Evolutionary conservation across 2,113 vertebrate genomes (phyloP), one percentile per base, ranked within the genome.

Genomic region (Eidolon helvum): DNA sequence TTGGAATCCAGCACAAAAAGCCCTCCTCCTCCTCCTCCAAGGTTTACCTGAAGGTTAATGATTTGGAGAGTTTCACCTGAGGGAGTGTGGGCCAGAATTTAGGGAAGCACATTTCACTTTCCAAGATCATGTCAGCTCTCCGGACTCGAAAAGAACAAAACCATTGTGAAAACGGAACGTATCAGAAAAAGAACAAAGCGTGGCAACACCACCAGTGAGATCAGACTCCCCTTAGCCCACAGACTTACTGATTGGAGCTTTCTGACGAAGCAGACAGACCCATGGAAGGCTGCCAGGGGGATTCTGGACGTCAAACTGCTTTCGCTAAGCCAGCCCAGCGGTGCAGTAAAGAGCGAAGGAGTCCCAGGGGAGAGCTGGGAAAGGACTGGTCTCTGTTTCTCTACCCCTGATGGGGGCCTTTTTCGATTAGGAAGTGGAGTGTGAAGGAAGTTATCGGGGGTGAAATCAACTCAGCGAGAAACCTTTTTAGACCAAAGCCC

Each of bases 361-460:
- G 98, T 97, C 92, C 97, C 91, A 40, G 84, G 97, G 94, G 95
- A 96, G 84, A 84, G 82, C 79, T 97, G 88, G 96, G 97, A 98
- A 97, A 89, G 96, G 97, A 88, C 75, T 40, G 16, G 35, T n/a
- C 53, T 55, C 96, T 95, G 86, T 78, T 98, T 84, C 88, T 96
- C 90, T 96, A 66, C 77, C 92, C 96, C 94, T 66, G 66, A 97
- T 88, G 87, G 55, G 96, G 97, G 97, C 90, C 92, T 92, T 97
- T 96, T 87, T 96, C n/a, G 82, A 97, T 95, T 95, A 96, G 95
- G 96, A 97, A 97, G 80, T 79, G 53, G 77, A 63, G 61, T 95
- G 94, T 91, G 88, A 95, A 97, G 93, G 95, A 96, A 97, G 84
- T 95, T 97, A 96, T 94, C 94, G 6, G 93, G 93, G 93, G 50